Conservation (phyloP, 1,140 invertebrate species). For the Drosophila saltans region DNA sequence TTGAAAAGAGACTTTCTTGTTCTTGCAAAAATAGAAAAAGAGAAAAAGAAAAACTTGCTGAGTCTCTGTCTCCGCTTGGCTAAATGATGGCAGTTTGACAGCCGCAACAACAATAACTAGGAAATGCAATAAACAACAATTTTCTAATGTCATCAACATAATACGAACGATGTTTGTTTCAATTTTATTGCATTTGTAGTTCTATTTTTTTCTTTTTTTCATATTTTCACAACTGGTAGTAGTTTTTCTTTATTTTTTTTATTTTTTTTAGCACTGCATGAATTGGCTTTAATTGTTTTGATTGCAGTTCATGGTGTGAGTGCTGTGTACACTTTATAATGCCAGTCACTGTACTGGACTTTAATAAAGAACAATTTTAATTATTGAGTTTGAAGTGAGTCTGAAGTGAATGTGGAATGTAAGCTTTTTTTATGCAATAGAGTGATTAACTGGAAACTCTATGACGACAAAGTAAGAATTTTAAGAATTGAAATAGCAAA, state of each 20-base stretch:
- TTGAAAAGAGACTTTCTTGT: conserved; percentile 59
- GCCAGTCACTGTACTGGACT: conserved; percentile 16
- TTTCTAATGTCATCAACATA: conserved; percentile 78
- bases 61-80: conserved; percentile 37
- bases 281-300: conserved; percentile 81
- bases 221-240: conserved; percentile 34
- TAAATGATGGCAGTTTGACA: conserved; percentile 27
- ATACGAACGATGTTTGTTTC: conserved; percentile 49
- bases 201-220: conserved; percentile 16
- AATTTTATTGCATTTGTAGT: conserved; percentile 45
- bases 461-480: conserved; percentile 1
- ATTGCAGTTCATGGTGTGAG: conserved; percentile 73
- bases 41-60: not conserved
- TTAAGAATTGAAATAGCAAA: not conserved
- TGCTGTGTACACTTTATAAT: conserved; percentile 38
- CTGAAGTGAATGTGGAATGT: conserved; percentile 23
- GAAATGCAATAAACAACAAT: conserved; percentile 80
- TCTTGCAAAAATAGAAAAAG: conserved; percentile 24
- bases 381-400: conserved; percentile 38
- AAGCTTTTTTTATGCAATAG: conserved; percentile 27
- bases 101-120: conserved; percentile 54
- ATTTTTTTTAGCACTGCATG: conserved; percentile 60
- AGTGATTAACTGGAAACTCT: conserved; percentile 12
- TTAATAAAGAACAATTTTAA: conserved; percentile 63
- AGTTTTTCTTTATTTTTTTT: conserved; percentile 47